These are phyloP conservation scores for Mechanitis mazaeus DNA, from an alignment of 2,888 invertebrate genomes.

Conservation along the genomic window DNA sequence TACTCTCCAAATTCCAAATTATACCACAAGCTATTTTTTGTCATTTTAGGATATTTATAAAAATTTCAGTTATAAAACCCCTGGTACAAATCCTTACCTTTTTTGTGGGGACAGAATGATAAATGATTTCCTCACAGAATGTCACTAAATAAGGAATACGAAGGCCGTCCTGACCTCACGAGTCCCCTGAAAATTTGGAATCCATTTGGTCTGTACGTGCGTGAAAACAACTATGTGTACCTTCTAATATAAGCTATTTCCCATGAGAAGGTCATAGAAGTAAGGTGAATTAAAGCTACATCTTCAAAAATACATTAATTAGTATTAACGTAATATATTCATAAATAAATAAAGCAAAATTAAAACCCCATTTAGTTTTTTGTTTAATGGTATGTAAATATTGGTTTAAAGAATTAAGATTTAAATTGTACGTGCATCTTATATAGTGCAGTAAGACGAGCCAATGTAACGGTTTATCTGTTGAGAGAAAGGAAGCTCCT, in stretches of 20 bases:
- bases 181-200: constrained; percentile 57
- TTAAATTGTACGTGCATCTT: background rate
- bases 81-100: constrained; percentile 20
- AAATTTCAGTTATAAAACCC: constrained; percentile 11
- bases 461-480: background rate
- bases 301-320: background rate
- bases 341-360: too few relatives aligned
- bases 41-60: constrained; percentile 1
- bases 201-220: constrained; percentile 61
- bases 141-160: constrained; percentile 33
- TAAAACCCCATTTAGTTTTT: too few relatives aligned
- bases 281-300: constrained; percentile 8
- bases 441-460: background rate
- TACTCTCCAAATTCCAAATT: background rate
- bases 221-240: constrained; percentile 50
- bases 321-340: background rate
- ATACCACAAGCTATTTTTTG: constrained; percentile 1
- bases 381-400: too few relatives aligned
- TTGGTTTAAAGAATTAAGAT: too few relatives aligned
- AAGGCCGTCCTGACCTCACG: constrained; percentile 59
- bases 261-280: constrained; percentile 13
- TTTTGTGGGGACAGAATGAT: constrained; percentile 38
- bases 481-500: background rate
- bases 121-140: constrained; percentile 43
- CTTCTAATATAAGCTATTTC: constrained; percentile 14